Base-by-base conservation (phyloP, 2,797 vertebrate species). In the Echiichthys vipera region DNA sequence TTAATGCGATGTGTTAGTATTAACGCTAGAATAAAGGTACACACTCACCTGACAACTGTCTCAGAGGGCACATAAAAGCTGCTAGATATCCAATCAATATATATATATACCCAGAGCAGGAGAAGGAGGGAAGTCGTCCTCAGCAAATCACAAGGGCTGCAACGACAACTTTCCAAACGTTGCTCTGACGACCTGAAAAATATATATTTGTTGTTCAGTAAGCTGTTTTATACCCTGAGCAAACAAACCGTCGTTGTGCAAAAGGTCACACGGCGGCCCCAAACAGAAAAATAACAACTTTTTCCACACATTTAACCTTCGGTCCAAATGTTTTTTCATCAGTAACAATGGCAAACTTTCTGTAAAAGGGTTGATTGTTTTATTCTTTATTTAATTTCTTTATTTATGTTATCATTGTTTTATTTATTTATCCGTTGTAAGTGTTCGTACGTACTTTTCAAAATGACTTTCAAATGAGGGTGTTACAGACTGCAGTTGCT, bases 61-160 rank as follows among this genome's bases (percentile, higher is more conserved):
- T 67, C 7, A 54, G 25, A 70, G 18, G 25, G 10, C 22, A 30
- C 39, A 46, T n/a, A 14, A 32, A 57, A 20, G 43, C 65, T 27
- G 22, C 0, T 11, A 68, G 3, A 64, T n/a, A 63, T 46, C 22
- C 46, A 39, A 56, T 50, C 65, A 49, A 56, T 73, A 79, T 89
- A 80, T 89, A 90, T 88, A 88, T 89, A 90, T 88, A 88, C 51
- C n/a, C 8, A 30, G 17, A 62, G 24, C 36, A 51, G 53, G 17
- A 78, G 71, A 66, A 39, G 8, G 17, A 59, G 51, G 24, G 39
- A 32, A 63, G 65, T n/a, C n/a, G 40, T 56, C 18, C 24, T 71
- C 65, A 80, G 66, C 79, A 78, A 82, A 88, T 79, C 72, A 85
- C 30, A 25, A 77, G 7, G 65, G 14, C 18, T 22, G 40, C 47